Percentiles rank a stretch among this genome's conserved stretches.
phyloP scores from a whole-genome alignment of 2,888 invertebrate species.

The Andrena dorsata region DNA sequence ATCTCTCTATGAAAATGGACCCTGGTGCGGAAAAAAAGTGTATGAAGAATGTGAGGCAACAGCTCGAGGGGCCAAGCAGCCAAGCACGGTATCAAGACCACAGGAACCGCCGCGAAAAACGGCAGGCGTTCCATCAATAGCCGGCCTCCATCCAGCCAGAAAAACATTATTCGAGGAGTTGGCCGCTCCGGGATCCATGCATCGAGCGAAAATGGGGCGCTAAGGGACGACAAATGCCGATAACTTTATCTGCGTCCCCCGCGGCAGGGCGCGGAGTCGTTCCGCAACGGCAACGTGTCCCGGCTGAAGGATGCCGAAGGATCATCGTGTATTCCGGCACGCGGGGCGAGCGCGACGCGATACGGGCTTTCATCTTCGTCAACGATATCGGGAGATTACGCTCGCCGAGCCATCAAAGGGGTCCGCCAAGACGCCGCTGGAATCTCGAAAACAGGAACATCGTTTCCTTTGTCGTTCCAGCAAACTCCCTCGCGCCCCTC shows the following conservation, averaged over 20 bases:
- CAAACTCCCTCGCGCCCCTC: neutral
- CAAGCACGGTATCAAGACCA: neutral
- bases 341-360: neutral
- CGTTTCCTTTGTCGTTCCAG: neutral
- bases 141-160: neutral
- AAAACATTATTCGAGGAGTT: constrained; percentile 23
- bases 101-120: neutral
- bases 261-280: neutral
- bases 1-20: too few species aligned
- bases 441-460: constrained; percentile 1
- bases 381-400: constrained; percentile 3
- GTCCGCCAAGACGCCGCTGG: neutral
- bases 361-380: constrained; percentile 17
- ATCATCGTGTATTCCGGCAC: neutral
- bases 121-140: neutral
- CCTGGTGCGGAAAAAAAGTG: neutral
- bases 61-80: neutral
- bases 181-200: neutral
- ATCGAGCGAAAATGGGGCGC: neutral
- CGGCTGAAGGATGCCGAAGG: neutral
- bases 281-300: neutral
- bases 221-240: neutral
- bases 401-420: neutral
- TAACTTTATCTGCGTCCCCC: neutral
- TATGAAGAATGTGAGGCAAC: neutral